Evolutionary conservation across 2,113 vertebrate genomes (phyloP).

Genomic region (Tamias sibiricus): DNA sequence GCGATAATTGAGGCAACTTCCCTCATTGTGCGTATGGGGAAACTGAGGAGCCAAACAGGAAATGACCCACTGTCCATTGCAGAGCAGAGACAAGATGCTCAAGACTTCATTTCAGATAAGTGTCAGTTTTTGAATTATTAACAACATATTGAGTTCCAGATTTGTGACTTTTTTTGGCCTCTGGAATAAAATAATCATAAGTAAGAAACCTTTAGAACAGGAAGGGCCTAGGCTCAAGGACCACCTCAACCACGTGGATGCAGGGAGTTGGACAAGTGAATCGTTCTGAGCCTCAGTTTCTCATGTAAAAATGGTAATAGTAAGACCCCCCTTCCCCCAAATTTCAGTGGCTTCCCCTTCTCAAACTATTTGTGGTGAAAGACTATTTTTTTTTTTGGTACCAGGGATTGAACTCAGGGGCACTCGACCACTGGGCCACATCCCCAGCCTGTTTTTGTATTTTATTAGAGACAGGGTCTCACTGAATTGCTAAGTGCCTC

Average conservation of each 20-base stretch:
- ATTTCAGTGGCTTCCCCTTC: background rate
- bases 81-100: background rate
- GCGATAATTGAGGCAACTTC: background rate
- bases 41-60: constrained; percentile 1
- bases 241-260: background rate
- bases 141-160: background rate
- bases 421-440: no score
- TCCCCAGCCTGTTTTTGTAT: no score
- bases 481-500: no score
- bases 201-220: background rate
- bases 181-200: background rate
- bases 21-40: background rate
- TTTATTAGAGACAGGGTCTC: no score
- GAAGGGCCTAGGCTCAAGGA: background rate
- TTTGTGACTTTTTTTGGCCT: background rate
- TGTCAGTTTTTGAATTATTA: background rate
- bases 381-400: no score
- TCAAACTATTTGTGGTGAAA: background rate
- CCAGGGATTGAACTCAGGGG: no score
- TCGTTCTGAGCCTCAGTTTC: background rate
- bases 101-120: background rate
- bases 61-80: background rate
- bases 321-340: background rate
- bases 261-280: background rate
- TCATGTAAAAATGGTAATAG: background rate